These are phyloP conservation scores for Syrista parreyssii DNA, from an alignment of 2,888 invertebrate genomes.

Conservation along the genomic window DNA sequence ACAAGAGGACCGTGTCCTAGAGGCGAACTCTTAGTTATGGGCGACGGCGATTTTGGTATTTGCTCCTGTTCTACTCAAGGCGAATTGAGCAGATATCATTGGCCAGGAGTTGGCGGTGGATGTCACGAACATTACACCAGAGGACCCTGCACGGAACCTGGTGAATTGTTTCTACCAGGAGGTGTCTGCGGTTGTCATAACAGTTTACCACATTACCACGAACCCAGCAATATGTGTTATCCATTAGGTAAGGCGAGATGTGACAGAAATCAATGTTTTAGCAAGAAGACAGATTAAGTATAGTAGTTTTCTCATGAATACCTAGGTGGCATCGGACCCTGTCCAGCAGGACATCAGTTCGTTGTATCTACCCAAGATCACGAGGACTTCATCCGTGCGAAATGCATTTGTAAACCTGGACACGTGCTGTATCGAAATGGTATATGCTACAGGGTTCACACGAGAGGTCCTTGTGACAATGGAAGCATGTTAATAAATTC, in stretches of 20 bases:
- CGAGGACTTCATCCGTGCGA: conserved; percentile 62
- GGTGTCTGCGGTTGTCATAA: conserved; percentile 79
- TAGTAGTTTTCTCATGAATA: neutral
- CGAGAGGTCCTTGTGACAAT: conserved; percentile 79
- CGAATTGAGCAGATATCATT: conserved; percentile 70
- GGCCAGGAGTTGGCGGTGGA: conserved; percentile 72
- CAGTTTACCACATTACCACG: conserved; percentile 80
- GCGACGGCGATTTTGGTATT: conserved; percentile 73
- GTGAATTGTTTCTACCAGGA: conserved; percentile 82
- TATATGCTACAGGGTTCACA: conserved; percentile 81
- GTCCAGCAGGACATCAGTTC: conserved; percentile 79
- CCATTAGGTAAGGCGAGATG: conserved; percentile 73
- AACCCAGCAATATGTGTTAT: conserved; percentile 76
- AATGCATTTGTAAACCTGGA: conserved; percentile 78
- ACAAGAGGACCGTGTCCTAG: conserved; percentile 82
- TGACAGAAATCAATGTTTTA: neutral
- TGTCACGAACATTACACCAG: conserved; percentile 82
- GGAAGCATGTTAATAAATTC: conserved; percentile 78
- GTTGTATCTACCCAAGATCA: conserved; percentile 64
- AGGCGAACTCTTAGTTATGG: conserved; percentile 76
- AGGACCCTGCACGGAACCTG: conserved; percentile 82
- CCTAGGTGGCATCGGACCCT: conserved; percentile 80
- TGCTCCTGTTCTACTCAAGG: conserved; percentile 74
- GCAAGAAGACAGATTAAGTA: neutral
- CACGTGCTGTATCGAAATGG: conserved; percentile 74